Base-by-base conservation (phyloP, 2,113 vertebrate genomes). In the Datnioides undecimradiatus region DNA sequence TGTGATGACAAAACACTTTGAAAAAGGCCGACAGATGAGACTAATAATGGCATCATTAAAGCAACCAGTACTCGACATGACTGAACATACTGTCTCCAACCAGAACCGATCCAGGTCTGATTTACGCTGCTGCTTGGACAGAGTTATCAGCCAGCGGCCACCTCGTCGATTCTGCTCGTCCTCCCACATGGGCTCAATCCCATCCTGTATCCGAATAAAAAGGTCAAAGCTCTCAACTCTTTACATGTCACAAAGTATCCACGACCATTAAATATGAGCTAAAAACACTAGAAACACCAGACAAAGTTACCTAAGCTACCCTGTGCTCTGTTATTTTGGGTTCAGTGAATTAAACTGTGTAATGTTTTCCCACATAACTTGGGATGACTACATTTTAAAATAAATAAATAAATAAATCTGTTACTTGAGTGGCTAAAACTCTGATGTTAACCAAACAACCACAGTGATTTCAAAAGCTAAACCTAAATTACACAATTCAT, bases 181-280 rank as follows among this genome's bases (percentile, higher is more conserved):
- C 94, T 99, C 98, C 98, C 98, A 99, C 98, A 99, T 99, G 46
- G 98, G 98, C 58, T 99, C 97, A 83, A 99, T 97, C 1, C 98
- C 98, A 91, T 99, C 98, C 98, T 99, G 88, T 21, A 31, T 7
- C n/a, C 11, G 76, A 62, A 87, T 1, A 64, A 3, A 3, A 3
- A 73, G 10, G 4, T 72, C 48, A 54, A 38, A 48, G 31, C n/a
- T 65, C 9, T 52, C 5, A 19, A 60, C 33, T 27, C 13, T 3
- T 7, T 7, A 62, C 13, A 75, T 9, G 43, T 36, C 2, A 12
- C 8, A 46, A 43, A 0, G 12, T 5, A 0, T 31, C 36, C 1
- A 8, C n/a, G 38, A 45, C 31, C 11, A 25, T 34, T 13, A 33
- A 25, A 3, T 51, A 14, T 36, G n/a, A 25, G 33, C 46, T 25